Evolutionary conservation across 2,797 vertebrate genomes (phyloP).

Genomic region (Leuciscus waleckii): DNA sequence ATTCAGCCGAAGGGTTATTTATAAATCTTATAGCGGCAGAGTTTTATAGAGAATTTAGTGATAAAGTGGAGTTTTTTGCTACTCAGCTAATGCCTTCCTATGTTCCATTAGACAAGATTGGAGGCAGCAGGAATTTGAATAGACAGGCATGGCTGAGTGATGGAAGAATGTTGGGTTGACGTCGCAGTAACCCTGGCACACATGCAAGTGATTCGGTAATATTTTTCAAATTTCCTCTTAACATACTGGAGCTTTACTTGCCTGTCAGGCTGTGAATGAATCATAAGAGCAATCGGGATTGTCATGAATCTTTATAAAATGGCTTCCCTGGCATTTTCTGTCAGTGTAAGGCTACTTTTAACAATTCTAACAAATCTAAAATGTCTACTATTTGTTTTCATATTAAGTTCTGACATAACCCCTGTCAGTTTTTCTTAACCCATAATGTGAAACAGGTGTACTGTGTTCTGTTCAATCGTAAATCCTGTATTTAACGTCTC

Average conservation of each 20-base stretch:
- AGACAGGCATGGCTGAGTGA: not conserved
- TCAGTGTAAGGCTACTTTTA: slow-evolving; percentile 7
- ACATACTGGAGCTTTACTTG: not conserved
- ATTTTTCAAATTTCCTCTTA: not conserved
- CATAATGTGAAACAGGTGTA: slow-evolving; percentile 9
- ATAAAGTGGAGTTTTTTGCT: slow-evolving; percentile 30
- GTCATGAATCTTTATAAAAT: slow-evolving; percentile 26
- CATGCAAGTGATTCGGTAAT: not conserved
- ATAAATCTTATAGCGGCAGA: not conserved
- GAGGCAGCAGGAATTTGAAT: slow-evolving; percentile 29
- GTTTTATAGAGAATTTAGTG: slow-evolving; percentile 23
- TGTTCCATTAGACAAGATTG: slow-evolving; percentile 26
- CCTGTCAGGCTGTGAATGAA: slow-evolving; percentile 5
- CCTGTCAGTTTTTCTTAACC: not conserved
- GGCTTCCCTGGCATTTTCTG: not conserved
- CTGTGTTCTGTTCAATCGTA: not conserved
- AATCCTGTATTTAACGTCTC: not conserved
- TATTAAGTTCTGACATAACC: slow-evolving; percentile 13
- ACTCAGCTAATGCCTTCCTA: not conserved
- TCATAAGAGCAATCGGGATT: not conserved
- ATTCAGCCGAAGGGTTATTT: slow-evolving; percentile 14
- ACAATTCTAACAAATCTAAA: not conserved
- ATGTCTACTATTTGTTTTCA: not conserved
- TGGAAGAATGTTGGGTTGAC: not conserved
- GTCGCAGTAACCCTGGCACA: slow-evolving; percentile 1